Conservation (phyloP, 2,113 vertebrate species). For the Gambusia holbrooki region DNA sequence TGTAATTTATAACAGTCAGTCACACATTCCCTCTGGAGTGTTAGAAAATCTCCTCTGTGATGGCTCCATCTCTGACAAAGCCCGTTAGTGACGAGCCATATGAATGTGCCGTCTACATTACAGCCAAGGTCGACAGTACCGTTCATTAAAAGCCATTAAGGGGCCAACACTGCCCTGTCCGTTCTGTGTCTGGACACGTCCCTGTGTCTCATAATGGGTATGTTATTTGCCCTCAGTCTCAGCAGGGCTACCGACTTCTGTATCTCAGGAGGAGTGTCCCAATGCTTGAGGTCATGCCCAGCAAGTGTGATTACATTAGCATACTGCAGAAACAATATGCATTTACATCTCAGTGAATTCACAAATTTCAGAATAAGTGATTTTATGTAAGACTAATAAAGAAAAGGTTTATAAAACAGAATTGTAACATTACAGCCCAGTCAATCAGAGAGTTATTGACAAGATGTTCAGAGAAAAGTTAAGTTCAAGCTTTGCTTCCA, state of each 20-base stretch:
- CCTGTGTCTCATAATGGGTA: slow-evolving; percentile 57
- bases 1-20: slow-evolving; percentile 61
- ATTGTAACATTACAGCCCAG: too few relatives aligned
- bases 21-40: slow-evolving; percentile 33
- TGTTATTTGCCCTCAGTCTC: slow-evolving; percentile 70
- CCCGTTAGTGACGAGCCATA: slow-evolving; percentile 53
- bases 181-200: slow-evolving; percentile 52
- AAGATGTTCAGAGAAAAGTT: too few relatives aligned
- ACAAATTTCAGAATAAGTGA: too few relatives aligned
- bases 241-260: slow-evolving; percentile 52
- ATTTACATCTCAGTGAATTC: background rate
- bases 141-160: slow-evolving; percentile 61
- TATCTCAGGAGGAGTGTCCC: slow-evolving; percentile 45
- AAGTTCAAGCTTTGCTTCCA: too few relatives aligned
- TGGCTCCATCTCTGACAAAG: slow-evolving; percentile 53
- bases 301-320: slow-evolving; percentile 35
- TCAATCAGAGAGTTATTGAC: too few relatives aligned
- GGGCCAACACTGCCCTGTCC: slow-evolving; percentile 38
- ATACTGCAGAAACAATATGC: slow-evolving; percentile 21
- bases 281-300: slow-evolving; percentile 53
- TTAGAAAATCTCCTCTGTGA: slow-evolving; percentile 51
- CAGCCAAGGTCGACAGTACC: slow-evolving; percentile 27
- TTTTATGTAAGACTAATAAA: too few relatives aligned
- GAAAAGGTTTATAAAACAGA: too few relatives aligned
- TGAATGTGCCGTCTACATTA: background rate